Evolutionary conservation across 2,113 vertebrate genomes (phyloP), one percentile per base, ranked within the genome.

Genomic region (Dermatemys mawii): DNA sequence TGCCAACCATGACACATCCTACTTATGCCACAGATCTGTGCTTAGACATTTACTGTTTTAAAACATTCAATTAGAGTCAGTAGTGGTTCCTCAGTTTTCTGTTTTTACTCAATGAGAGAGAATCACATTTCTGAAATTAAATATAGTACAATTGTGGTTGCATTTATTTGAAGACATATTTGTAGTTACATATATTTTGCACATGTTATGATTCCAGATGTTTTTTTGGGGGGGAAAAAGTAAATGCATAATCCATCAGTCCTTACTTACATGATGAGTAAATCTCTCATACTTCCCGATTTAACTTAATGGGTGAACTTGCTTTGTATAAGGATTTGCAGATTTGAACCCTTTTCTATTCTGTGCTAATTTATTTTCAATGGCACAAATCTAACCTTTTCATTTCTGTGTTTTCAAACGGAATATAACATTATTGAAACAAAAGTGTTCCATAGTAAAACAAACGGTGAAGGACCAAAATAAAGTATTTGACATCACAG

Each of bases 121-220:
- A 93, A 95, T 96, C 93, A 90, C 92, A 94, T 97, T 97, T 95
- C 96, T 96, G 94, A 96, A 93, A 96, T 94, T 94, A 96, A 89
- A 93, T 86, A 87, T 90, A 97, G 95, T 78, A 93, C 90, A 44
- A 93, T 76, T 93, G 92, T 55, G 3, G 85, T 90, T 53, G 84
- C 5, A 93, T 88, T 86, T 94, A 93, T n/a, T 94, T 80, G 88
- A 94, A 96, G 94, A 90, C 88, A 24, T 75, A 93, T 82, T 85
- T 95, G 93, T 89, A 91, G 81, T 70, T 93, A 81, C 84, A 93
- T 75, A 41, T 83, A 32, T 87, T 94, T 87, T 95, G 88, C n/a
- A 22, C 89, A 73, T 80, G 63, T 84, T 86, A 29, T 49, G 87
- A 60, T 87, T 63, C 89, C 81, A 78, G 35, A 78, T 46, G 60